Conservation (phyloP, 2,888 invertebrate species). For the Stictocephala bisonia region DNA sequence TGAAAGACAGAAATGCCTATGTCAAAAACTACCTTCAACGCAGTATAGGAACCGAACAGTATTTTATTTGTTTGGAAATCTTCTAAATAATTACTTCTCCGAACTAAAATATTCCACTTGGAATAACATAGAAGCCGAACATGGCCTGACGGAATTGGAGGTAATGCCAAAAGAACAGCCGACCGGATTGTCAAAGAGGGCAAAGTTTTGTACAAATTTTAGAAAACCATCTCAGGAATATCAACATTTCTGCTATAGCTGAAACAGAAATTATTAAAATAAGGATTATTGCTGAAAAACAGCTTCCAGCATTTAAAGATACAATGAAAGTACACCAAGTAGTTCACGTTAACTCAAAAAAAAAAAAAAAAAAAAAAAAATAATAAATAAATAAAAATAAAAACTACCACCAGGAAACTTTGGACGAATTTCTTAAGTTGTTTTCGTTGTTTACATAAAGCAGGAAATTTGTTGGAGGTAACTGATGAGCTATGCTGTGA, state of each 20-base stretch:
- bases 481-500: too few species aligned
- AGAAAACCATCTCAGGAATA: background rate
- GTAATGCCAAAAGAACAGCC: conserved; percentile 4
- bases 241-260: background rate
- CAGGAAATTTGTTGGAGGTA: too few species aligned
- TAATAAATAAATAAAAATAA: background rate
- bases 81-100: background rate
- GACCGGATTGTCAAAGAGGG: background rate
- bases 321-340: conserved; percentile 1
- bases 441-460: too few species aligned
- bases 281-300: too few species aligned
- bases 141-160: conserved; percentile 2
- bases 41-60: conserved; percentile 10
- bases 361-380: background rate
- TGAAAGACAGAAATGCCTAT: conserved; percentile 26
- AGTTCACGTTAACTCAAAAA: background rate
- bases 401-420: too few species aligned
- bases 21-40: background rate
- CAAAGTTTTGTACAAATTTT: background rate
- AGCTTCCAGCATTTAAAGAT: background rate
- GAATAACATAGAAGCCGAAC: background rate
- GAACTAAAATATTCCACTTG: background rate
- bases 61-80: conserved; percentile 19
- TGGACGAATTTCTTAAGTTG: too few species aligned
- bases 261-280: background rate